phyloP scores from a whole-genome alignment of 2,113 vertebrate genomes.

The Notechis scutatus region DNA sequence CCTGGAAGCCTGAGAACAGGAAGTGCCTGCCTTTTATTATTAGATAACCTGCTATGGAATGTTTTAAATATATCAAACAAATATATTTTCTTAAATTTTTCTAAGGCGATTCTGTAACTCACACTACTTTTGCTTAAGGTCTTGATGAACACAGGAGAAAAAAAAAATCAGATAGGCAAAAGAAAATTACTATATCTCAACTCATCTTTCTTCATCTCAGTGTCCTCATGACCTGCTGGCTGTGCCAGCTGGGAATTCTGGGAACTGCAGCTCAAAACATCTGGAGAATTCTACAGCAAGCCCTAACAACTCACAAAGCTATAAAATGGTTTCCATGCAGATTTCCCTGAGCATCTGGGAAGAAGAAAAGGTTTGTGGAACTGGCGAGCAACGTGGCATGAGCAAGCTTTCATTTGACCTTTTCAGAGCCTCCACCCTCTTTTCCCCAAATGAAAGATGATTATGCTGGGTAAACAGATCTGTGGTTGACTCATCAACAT shows the following conservation, averaged over 20 bases:
- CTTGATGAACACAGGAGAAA: not conserved
- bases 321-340: not conserved
- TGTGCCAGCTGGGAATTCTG: not conserved
- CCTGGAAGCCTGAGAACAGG: not conserved
- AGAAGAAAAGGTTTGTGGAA: not conserved
- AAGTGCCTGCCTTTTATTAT: not conserved
- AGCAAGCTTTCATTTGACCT: not conserved
- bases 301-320: not conserved
- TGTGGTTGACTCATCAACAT: not conserved
- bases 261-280: not conserved
- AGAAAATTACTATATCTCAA: not conserved
- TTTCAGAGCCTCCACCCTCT: not conserved
- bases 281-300: not conserved
- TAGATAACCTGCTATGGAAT: not conserved
- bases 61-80: not conserved
- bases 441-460: not conserved
- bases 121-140: not conserved
- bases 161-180: too few relatives aligned
- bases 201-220: not conserved
- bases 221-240: not conserved
- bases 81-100: not conserved
- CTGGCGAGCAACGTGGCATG: not conserved
- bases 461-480: not conserved
- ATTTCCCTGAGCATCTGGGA: not conserved
- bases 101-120: not conserved